Evolutionary conservation across 1,140 invertebrate species (phyloP), one percentile per base, ranked within the genome.

Genomic region (Caenorhabditis inopinata): DNA sequence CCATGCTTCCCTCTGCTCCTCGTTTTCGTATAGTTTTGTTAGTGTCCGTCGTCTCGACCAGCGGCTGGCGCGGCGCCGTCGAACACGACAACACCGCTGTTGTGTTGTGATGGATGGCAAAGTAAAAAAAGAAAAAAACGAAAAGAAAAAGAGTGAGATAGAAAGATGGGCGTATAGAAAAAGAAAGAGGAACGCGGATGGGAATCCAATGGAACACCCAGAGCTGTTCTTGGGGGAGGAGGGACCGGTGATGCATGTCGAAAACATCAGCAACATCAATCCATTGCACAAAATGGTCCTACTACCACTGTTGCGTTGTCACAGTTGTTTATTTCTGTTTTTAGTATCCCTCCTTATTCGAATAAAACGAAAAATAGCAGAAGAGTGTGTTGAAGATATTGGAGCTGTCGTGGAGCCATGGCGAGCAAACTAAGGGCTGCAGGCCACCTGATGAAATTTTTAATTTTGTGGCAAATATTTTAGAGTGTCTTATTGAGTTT

Each of bases 21-120:
- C 58, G 58, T 68, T 68, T 68, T 68, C 58, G 58, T 68, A 68
- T 68, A 68, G 58, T 68, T 68, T 68, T 68, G 58, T 68, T 68
- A 68, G 58, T 68, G 58, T 68, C 58, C 58, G 58, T 21, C 58
- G 58, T 68, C 58, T 68, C 58, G 58, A 68, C 58, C 58, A 68
- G 58, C 58, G 58, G 58, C 58, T 29, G 58, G 32, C 32, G 58
- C n/a, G 32, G 58, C 58, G 58, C 21, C 58, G 58, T 68, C 21
- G 32, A 21, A 42, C 16, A 68, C 32, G 6, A 68, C 58, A 32
- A 68, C 58, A 29, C 51, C 51, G 58, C 58, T 68, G 58, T 68
- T 68, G 51, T 58, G 51, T 58, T 58, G 58, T 68, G 58, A 68
- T 68, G 58, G 58, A 68, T 68, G 58, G 58, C 58, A 68, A 68